phyloP scores from a whole-genome alignment of 2,797 vertebrate genomes.

The Helarctos malayanus region DNA sequence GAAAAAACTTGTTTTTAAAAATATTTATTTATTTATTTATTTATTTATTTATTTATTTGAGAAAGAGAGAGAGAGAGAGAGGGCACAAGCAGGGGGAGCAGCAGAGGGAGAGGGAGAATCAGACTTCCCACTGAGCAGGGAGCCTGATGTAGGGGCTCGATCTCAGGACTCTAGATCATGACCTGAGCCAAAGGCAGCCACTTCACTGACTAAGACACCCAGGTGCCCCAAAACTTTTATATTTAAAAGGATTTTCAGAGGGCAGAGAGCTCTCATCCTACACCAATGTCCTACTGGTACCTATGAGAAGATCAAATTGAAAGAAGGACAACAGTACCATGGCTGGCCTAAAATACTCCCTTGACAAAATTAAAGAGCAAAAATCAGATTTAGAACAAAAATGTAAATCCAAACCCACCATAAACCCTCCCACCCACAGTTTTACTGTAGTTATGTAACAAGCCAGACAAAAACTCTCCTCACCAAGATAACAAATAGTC shows the following conservation, averaged over 20 bases:
- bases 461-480: background rate
- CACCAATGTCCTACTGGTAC: background rate
- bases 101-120: background rate
- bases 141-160: background rate
- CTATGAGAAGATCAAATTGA: background rate
- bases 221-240: background rate
- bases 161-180: background rate
- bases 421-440: background rate
- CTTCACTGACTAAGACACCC: background rate
- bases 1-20: background rate
- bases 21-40: background rate
- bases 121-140: background rate
- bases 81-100: background rate
- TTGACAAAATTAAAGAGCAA: conserved; percentile 24
- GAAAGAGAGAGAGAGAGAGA: too few relatives aligned
- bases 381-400: conserved; percentile 45
- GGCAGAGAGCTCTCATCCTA: background rate
- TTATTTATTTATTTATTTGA: background rate
- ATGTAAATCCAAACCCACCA: background rate
- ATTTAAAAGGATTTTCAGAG: conserved; percentile 6
- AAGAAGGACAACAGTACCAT: background rate
- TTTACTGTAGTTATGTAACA: background rate
- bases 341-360: background rate
- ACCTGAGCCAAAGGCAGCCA: background rate
- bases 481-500: background rate